Base-by-base conservation (phyloP, 2,113 vertebrate genomes). In the Chascanopsetta lugubris region DNA sequence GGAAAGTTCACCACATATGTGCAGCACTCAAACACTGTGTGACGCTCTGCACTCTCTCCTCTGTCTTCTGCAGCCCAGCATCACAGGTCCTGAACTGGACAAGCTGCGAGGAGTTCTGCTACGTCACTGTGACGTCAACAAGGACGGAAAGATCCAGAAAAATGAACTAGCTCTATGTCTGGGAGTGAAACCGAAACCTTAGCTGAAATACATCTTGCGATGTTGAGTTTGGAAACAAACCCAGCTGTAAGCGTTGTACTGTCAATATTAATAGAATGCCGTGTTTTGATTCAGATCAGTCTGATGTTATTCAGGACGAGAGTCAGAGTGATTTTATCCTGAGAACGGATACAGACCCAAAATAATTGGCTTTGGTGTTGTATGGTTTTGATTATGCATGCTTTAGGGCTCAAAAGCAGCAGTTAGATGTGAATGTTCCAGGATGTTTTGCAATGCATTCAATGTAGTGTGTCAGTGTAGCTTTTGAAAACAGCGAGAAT, bases 121-220 rank as follows among this genome's bases (percentile, higher is more conserved):
- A 67, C 89, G 88, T 54, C 97, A 98, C 85, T 99, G 97, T 0
- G 97, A 99, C 0, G 83, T 93, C 71, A 99, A 99, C 91, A 94
- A 94, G 68, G 97, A 98, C 1, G 96, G 97, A 25, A 99, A 97
- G 89, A 97, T 98, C 69, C 97, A 99, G 90, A 98, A 92, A 86
- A 96, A 94, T 0, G 96, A 99, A 84, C 80, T 99, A 38, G 92
- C 94, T 43, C 90, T 99, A 78, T 99, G 95, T 90, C 92, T 99
- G 3, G 96, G 97, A 53, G 82, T 99, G 71, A 98, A 95, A 87
- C 84, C 83, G 18, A 91, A 82, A 25, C 24, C 22, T 50, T 69
- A 72, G 42, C 36, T 25, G 4, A 36, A 4, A 66, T 0, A 20
- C 49, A 40, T 56, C 18, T 3, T 22, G 12, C 21, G 7, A 9